Percentiles rank a stretch among this genome's conserved stretches.
phyloP scores from a whole-genome alignment of 2,113 vertebrate genomes.

The Psilopogon haemacephalus region DNA sequence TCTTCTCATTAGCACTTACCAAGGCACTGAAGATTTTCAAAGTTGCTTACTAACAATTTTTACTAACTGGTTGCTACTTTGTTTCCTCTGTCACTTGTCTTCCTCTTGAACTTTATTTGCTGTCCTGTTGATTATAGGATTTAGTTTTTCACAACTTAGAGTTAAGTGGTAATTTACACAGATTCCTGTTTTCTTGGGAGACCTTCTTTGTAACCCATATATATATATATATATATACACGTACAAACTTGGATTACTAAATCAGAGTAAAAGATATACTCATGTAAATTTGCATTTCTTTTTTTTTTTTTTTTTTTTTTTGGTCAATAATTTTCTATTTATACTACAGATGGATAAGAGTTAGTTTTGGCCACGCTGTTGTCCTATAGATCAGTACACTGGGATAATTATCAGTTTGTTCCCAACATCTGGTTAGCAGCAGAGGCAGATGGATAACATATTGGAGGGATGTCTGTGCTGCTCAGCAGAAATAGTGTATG shows the following conservation, averaged over 20 bases:
- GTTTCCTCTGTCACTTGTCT: background rate
- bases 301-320: no score
- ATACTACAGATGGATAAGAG: fast-evolving
- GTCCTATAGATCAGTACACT: background rate
- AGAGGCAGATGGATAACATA: background rate
- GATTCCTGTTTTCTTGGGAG: background rate
- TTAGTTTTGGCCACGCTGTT: background rate
- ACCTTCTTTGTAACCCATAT: background rate
- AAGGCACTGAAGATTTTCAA: background rate
- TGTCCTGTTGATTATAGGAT: background rate
- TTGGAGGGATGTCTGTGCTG: background rate
- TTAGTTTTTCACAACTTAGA: background rate
- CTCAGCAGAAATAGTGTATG: background rate
- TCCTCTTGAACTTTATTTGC: background rate
- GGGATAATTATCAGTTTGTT: background rate
- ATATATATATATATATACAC: background rate
- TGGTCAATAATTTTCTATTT: background rate
- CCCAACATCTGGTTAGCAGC: constrained; percentile 31
- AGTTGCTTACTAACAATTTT: background rate
- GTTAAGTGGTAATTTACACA: background rate
- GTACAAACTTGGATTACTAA: background rate
- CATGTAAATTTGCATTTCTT: background rate
- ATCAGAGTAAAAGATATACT: background rate
- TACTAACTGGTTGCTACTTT: background rate
- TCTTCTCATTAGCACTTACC: background rate